Base-by-base conservation (phyloP, 2,113 vertebrate genomes). In the Mesitornis unicolor region DNA sequence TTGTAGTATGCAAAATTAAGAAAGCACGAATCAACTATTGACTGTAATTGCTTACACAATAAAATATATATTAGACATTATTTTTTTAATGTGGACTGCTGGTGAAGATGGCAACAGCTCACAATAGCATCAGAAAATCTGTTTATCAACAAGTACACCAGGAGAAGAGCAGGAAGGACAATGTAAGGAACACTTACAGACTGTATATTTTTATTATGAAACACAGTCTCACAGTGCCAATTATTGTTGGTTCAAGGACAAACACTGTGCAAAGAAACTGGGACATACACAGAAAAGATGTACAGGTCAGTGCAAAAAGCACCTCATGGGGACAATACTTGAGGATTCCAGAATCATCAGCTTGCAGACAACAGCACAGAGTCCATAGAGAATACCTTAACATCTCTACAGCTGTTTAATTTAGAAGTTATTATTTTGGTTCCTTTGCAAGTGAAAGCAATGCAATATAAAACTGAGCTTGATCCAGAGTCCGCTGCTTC, bases 371-470 rank as follows among this genome's bases (percentile, higher is more conserved):
- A 91, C 96, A 96, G 88, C 92, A 91, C 3, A 19, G 56, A 59
- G 51, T 84, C 96, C 80, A 14, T 9, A 82, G 95, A 96, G 96
- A 89, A 94, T 92, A 89, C 26, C 43, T 86, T 95, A 96, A 78
- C 93, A 91, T 97, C 95, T 94, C 91, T 78, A 95, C 95, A 96
- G 96, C 94, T 97, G 96, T 95, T 96, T 96, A 96, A 96, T 97
- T 96, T 95, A 92, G 86, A 95, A 95, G 91, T 81, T 95, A 95
- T 81, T 97, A 88, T 93, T 90, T 95, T 24, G 92, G 68, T 87
- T 93, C 56, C 71, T 90, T 93, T 95, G 71, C 76, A 95, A 95
- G 71, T 89, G 56, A 89, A 95, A 95, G 73, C 50, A 91, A 71
- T 56, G 74, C 43, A 91, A 65, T 84, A 68, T 75, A 92, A 96